phyloP scores from a whole-genome alignment of 2,888 invertebrate genomes.

The Amblyteles armatorius region DNA sequence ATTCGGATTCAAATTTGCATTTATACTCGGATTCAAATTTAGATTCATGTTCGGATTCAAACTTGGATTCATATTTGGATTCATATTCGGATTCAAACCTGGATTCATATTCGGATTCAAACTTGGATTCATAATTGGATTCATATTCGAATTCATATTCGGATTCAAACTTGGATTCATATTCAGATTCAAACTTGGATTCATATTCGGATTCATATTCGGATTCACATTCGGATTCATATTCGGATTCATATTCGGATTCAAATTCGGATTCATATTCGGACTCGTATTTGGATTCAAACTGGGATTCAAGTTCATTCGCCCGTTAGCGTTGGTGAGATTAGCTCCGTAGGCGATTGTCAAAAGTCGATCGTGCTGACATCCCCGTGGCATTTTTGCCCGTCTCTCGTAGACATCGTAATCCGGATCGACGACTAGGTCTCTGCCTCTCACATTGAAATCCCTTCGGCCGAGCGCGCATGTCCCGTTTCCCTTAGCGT shows the following conservation, averaged over 20 bases:
- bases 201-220: not conserved
- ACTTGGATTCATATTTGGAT: not conserved
- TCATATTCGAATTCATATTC: not conserved
- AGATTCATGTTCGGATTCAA: not conserved
- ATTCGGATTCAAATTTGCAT: not conserved
- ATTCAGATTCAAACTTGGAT: not conserved
- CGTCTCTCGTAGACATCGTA: slow-evolving; percentile 87
- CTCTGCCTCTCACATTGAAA: slow-evolving; percentile 85
- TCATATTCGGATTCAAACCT: slow-evolving; percentile 1
- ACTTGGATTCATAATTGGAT: not conserved
- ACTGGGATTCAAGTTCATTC: not conserved
- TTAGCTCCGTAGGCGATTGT: slow-evolving; percentile 40
- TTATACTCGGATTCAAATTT: not conserved
- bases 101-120: not conserved
- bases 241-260: not conserved
- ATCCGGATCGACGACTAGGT: slow-evolving; percentile 87
- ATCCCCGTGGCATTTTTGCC: slow-evolving; percentile 50
- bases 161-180: not conserved
- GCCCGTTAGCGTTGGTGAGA: not conserved
- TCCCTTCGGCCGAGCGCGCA: slow-evolving; percentile 85
- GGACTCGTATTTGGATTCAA: not conserved
- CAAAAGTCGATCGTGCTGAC: slow-evolving; percentile 52
- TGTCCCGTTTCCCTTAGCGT: slow-evolving; percentile 87
- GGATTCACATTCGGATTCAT: not conserved
- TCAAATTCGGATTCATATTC: not conserved